phyloP scores from a whole-genome alignment of 2,888 invertebrate genomes.

The Ellobium chinense region DNA sequence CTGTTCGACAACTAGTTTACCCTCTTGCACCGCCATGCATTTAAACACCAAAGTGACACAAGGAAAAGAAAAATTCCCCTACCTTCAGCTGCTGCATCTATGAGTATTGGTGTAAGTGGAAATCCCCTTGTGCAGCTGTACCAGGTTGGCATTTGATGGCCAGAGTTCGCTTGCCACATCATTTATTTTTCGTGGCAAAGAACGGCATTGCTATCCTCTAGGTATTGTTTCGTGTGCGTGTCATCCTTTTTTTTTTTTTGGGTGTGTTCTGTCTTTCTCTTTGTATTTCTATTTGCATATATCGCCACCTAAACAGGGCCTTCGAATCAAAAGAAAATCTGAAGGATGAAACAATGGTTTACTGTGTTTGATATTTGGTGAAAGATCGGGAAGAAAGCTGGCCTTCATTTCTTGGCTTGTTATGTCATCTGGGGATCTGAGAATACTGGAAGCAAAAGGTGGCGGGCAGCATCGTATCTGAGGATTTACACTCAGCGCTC shows the following conservation, averaged over 20 bases:
- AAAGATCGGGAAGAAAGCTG: conserved; percentile 13
- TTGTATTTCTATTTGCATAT: not conserved
- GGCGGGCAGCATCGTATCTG: too few species aligned
- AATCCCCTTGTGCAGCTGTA: not conserved
- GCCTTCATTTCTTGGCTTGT: not conserved
- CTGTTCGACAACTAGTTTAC: too few species aligned
- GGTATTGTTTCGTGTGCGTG: not conserved
- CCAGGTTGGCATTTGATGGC: not conserved
- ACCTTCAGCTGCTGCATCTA: too few species aligned
- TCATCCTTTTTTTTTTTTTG: not conserved
- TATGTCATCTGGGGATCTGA: not conserved
- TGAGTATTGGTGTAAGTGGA: not conserved
- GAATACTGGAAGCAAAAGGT: not conserved
- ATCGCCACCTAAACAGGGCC: not conserved
- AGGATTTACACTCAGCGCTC: too few species aligned
- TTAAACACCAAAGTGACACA: too few species aligned
- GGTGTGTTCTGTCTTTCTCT: too few species aligned
- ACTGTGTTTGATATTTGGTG: not conserved
- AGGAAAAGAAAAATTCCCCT: too few species aligned
- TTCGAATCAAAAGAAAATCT: not conserved
- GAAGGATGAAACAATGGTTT: not conserved
- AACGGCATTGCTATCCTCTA: not conserved
- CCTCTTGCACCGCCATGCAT: too few species aligned
- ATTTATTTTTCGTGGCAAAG: not conserved
- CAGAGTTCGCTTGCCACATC: not conserved